A percentile compares a stretch with the other conserved stretches of the same genome.
These are phyloP conservation scores for Carduelis carduelis DNA, from an alignment of 2,797 vertebrate genomes.

Conservation along the genomic window DNA sequence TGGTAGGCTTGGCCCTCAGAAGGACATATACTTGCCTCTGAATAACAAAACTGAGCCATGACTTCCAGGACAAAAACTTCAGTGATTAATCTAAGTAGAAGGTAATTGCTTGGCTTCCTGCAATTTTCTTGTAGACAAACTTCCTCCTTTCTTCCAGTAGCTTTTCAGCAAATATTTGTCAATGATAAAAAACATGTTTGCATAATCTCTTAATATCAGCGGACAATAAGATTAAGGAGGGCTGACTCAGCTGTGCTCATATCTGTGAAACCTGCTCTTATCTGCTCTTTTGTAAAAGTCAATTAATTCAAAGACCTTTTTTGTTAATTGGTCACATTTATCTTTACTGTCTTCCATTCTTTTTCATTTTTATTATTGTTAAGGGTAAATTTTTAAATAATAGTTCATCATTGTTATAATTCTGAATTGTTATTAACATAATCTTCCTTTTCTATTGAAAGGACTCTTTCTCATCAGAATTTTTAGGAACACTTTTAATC, in stretches of 20 bases:
- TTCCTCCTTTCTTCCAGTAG: slow-evolving; percentile 8
- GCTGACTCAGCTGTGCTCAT: background rate
- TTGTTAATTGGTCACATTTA: slow-evolving; percentile 31
- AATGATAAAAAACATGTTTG: background rate
- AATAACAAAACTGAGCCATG: background rate
- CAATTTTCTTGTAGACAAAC: slow-evolving; percentile 23
- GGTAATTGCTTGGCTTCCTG: slow-evolving; percentile 31
- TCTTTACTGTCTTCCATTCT: slow-evolving; percentile 31
- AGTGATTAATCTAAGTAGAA: slow-evolving; percentile 7
- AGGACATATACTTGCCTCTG: rapidly evolving
- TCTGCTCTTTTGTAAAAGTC: slow-evolving; percentile 9
- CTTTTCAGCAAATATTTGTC: slow-evolving; percentile 52
- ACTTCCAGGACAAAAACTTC: background rate
- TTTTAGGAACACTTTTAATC: background rate
- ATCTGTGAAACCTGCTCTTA: background rate
- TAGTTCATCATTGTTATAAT: slow-evolving; percentile 9
- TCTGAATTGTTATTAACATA: slow-evolving; percentile 34
- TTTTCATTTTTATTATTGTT: slow-evolving; percentile 50
- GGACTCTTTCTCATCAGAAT: background rate
- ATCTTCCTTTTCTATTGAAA: slow-evolving; percentile 40
- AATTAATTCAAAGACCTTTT: background rate
- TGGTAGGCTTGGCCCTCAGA: background rate
- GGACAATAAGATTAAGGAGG: slow-evolving; percentile 7
- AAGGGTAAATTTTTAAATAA: slow-evolving; percentile 32
- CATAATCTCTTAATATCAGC: slow-evolving; percentile 4